These are phyloP conservation scores for Mythimna impura DNA, from an alignment of 2,888 invertebrate genomes.

Conservation along the genomic window DNA sequence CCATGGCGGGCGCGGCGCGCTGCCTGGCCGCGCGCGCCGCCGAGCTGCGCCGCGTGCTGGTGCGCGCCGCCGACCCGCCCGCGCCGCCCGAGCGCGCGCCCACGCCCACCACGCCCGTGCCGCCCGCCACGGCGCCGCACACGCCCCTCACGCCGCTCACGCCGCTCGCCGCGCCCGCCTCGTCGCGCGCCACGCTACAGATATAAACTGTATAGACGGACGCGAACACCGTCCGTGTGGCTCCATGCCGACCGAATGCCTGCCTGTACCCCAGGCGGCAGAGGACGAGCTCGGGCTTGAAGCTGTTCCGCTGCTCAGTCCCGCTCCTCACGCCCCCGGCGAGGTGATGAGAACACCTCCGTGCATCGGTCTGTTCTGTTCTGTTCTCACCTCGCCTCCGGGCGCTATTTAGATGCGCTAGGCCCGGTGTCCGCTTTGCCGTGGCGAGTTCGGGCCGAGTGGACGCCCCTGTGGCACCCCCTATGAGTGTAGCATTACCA, in stretches of 20 bases:
- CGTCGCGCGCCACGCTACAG: constrained; percentile 77
- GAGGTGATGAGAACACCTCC: constrained; percentile 20
- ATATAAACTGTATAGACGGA: constrained; percentile 71
- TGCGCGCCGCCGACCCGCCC: constrained; percentile 92
- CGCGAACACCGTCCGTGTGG: constrained; percentile 24
- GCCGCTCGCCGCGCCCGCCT: constrained; percentile 70
- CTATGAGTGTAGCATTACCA: constrained; percentile 75
- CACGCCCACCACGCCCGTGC: constrained; percentile 79
- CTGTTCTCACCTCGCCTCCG: constrained; percentile 51
- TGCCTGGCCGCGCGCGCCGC: constrained; percentile 96
- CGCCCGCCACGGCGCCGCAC: constrained; percentile 79
- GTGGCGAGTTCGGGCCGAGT: constrained; percentile 35
- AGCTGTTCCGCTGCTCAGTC: constrained; percentile 20
- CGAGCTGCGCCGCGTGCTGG: constrained; percentile 93
- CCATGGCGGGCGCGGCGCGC: constrained; percentile 97
- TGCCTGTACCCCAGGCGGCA: constrained; percentile 5
- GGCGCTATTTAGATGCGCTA: constrained; percentile 71
- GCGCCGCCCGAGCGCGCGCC: constrained; percentile 74
- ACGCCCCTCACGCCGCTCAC: constrained; percentile 81
- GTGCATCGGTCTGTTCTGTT: constrained; percentile 30
- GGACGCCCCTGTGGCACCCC: constrained; percentile 62
- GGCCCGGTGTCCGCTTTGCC: constrained; percentile 58
- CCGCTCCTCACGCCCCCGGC: constrained; percentile 9
- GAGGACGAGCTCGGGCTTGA: constrained; percentile 22
- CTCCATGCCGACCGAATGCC: constrained; percentile 35